phyloP scores from a whole-genome alignment of 2,797 vertebrate species.

The Catharus ustulatus region DNA sequence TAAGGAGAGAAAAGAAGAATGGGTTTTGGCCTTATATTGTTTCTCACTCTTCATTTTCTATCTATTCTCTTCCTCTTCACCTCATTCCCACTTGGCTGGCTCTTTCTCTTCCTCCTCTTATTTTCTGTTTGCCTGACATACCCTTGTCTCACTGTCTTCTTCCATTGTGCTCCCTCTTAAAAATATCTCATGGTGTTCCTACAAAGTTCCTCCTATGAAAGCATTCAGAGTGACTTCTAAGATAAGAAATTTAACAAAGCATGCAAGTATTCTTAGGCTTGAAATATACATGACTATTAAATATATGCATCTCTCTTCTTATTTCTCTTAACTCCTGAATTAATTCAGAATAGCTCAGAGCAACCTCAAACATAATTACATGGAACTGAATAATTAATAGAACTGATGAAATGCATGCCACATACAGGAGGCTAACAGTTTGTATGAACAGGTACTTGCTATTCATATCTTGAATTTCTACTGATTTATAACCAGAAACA shows the following conservation, averaged over 20 bases:
- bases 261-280: neutral
- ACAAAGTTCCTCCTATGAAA: neutral
- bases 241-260: neutral
- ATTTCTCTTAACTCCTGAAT: neutral
- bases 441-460: neutral
- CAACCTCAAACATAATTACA: constrained; percentile 15
- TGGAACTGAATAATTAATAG: neutral
- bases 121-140: neutral
- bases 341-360: constrained; percentile 22
- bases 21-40: neutral
- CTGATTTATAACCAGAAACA: neutral
- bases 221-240: neutral
- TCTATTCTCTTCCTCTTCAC: neutral
- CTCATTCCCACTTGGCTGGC: neutral
- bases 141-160: neutral
- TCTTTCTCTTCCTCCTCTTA: neutral
- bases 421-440: neutral
- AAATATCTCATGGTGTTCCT: neutral
- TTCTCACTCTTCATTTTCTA: neutral
- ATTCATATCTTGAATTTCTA: neutral
- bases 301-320: neutral
- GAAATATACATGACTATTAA: neutral
- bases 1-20: neutral
- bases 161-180: neutral
- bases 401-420: neutral